Base-by-base conservation (phyloP, 2,888 invertebrate genomes). In the Tinea trinotella region DNA sequence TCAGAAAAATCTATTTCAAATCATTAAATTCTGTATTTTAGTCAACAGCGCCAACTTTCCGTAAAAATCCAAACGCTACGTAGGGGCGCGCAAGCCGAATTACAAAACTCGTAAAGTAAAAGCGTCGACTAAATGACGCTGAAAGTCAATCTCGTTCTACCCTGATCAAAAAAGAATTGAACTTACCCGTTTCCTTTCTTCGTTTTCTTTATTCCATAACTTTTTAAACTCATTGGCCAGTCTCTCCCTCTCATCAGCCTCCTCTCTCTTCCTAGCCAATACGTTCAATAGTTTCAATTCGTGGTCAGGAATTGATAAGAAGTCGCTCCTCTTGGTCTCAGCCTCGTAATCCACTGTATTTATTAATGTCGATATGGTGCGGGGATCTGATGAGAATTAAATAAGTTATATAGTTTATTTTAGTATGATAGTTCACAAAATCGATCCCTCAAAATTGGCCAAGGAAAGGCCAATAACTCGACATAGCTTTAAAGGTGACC, bases 261-360 rank as follows among this genome's bases (percentile, higher is more conserved):
- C 74, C 35, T 83, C 79, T 59, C 84, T 74, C 63, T 87, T 88
- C 56, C 74, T 65, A 0, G 86, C 86, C 60, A 88, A 68, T 0
- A 79, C 80, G 1, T 81, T 79, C 30, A 88, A 67, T 19, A 88
- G 73, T 6, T 78, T 70, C 72, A 84, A 82, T 57, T 88, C 88
- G 18, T 76, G 70, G 60, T 87, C 85, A 0, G 88, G 86, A 12
- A 87, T 79, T 0, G 68, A 67, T 19, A 68, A 71, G 9, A 77
- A 56, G 9, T 74, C 56, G n/a, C 63, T 59, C 9, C 34, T 49
- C 5, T 22, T 20, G 18, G 4, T 7, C 61, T 54, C 34, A 7
- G 59, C 56, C 5, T 76, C 73, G 52, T 70, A 73, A 55, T 79
- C 68, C 10, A 65, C 13, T 0, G 68, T 60, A 1, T 59, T 55